These are phyloP conservation scores for Rotaria magnacalcarata DNA, from an alignment of 2,888 invertebrate genomes.

Conservation along the genomic window DNA sequence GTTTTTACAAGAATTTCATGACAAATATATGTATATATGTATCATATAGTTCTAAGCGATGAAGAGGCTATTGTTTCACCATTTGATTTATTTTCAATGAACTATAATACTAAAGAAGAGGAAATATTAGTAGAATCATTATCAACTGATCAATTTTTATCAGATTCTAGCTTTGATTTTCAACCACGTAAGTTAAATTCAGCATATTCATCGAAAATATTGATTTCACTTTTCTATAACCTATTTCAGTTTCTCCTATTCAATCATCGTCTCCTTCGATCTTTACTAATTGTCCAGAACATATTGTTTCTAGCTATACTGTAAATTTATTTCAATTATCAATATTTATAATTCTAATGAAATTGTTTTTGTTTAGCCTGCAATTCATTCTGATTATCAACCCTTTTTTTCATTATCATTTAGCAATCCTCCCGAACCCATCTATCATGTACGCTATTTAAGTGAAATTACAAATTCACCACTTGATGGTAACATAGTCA, in stretches of 20 bases:
- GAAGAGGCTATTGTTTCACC: neutral
- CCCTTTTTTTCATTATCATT: neutral
- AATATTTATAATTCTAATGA: neutral
- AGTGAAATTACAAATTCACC: slow-evolving; percentile 29
- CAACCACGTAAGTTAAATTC: neutral
- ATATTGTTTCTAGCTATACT: neutral
- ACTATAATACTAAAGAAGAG: neutral
- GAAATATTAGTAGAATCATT: neutral
- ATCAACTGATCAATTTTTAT: neutral
- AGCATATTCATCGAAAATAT: neutral
- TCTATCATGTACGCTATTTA: neutral
- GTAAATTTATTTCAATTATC: neutral
- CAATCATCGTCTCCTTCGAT: neutral
- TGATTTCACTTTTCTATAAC: neutral
- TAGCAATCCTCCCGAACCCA: neutral
- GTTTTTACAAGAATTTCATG: neutral
- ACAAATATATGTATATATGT: neutral
- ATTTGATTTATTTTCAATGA: neutral
- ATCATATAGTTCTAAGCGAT: neutral
- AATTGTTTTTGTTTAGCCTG: neutral
- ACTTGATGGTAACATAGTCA: neutral
- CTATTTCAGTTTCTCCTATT: neutral
- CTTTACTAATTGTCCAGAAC: neutral
- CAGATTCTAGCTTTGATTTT: neutral
- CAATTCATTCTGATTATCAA: neutral